Conservation (phyloP, 2,797 vertebrate species). For the Gobionotothen gibberifrons region DNA sequence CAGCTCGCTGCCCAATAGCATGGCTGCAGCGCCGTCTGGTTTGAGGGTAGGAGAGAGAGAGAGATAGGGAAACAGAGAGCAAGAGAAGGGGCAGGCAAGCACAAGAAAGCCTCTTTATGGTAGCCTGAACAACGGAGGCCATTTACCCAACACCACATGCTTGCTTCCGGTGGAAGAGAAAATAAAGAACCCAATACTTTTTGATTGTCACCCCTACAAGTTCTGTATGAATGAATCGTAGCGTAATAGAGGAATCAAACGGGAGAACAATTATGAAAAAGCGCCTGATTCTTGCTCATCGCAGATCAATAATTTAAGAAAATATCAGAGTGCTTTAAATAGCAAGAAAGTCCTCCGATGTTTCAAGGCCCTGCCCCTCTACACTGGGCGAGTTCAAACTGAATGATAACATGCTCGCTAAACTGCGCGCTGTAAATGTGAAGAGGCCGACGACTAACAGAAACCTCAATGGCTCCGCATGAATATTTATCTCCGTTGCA, state of each 20-base stretch:
- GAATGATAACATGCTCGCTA: conserved; percentile 39
- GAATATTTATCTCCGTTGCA: conserved; percentile 28
- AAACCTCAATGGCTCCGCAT: conserved; percentile 26
- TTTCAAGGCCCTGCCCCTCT: conserved; percentile 34
- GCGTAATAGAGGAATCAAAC: conserved; percentile 45
- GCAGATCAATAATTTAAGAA: conserved; percentile 63
- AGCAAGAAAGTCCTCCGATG: conserved; percentile 41
- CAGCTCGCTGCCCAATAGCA: conserved; percentile 72
- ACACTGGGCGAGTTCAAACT: conserved; percentile 49
- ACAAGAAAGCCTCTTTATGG: conserved; percentile 81
- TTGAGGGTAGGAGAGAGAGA: conserved; percentile 63
- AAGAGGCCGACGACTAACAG: conserved; percentile 21
- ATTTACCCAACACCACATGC: conserved; percentile 75
- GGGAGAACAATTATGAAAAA: conserved; percentile 65
- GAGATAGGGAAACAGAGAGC: conserved; percentile 45
- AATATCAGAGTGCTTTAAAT: conserved; percentile 49
- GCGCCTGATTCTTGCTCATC: conserved; percentile 46
- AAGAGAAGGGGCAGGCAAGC: conserved; percentile 58
- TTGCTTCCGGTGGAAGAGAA: conserved; percentile 65
- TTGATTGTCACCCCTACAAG: conserved; percentile 49
- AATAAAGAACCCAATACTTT: conserved; percentile 45
- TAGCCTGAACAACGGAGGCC: conserved; percentile 77
- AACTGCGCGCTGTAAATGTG: conserved; percentile 24
- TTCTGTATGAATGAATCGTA: conserved; percentile 42
- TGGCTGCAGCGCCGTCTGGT: conserved; percentile 57